These are phyloP conservation scores for Formica aserva DNA, from an alignment of 2,888 invertebrate species.

Conservation along the genomic window DNA sequence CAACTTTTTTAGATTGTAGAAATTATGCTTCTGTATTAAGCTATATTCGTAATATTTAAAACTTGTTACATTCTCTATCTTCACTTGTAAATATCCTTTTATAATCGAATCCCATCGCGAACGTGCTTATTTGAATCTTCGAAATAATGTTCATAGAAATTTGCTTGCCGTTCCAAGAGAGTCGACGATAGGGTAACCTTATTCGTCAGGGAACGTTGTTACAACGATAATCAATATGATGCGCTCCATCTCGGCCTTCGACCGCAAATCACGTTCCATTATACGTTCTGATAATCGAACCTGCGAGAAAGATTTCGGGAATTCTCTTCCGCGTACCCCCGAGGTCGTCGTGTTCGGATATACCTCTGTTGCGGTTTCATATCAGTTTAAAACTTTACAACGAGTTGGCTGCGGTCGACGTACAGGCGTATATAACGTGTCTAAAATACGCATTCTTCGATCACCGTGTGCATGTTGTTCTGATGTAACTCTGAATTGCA, in stretches of 20 bases:
- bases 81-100: slow-evolving; percentile 22
- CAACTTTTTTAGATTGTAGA: neutral
- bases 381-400: slow-evolving; percentile 48
- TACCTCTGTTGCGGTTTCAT: slow-evolving; percentile 63
- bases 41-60: neutral
- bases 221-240: slow-evolving; percentile 54
- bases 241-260: slow-evolving; percentile 74
- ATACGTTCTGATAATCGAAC: slow-evolving; percentile 76
- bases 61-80: neutral
- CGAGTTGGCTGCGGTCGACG: slow-evolving; percentile 59
- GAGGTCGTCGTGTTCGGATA: slow-evolving; percentile 59
- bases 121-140: neutral
- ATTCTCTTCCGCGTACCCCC: slow-evolving; percentile 73
- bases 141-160: slow-evolving; percentile 15
- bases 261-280: slow-evolving; percentile 81
- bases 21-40: neutral
- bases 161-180: slow-evolving; percentile 16
- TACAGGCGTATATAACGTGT: slow-evolving; percentile 38
- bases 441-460: slow-evolving; percentile 45
- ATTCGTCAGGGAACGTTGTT: slow-evolving; percentile 17
- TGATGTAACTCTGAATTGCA: slow-evolving; percentile 29
- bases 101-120: slow-evolving; percentile 13
- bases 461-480: neutral
- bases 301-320: slow-evolving; percentile 72
- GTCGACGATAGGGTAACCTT: slow-evolving; percentile 26